Base-by-base conservation (phyloP, 2,113 vertebrate genomes). In the Xyliphius kryptos region DNA sequence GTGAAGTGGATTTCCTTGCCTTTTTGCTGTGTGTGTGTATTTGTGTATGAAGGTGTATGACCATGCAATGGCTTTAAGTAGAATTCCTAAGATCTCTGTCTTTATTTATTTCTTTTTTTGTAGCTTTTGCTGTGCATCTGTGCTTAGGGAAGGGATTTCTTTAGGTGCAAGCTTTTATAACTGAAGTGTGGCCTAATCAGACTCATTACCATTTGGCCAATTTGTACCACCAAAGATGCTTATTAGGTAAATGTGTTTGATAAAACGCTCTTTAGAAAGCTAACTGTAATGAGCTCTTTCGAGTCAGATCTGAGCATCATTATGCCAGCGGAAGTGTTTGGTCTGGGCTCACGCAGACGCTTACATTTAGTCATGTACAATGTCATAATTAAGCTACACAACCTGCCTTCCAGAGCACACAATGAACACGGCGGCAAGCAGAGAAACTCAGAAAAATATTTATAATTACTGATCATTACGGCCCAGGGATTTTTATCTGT, bases 241-340 rank as follows among this genome's bases (percentile, higher is more conserved):
- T 97, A 97, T 97, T 97, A 94, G 93, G 92, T 95, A 94, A 95
- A 91, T 93, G 89, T 96, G 92, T 95, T 95, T 97, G 94, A 97
- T 95, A 97, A 94, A 92, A 90, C 85, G 52, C 89, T 93, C 92
- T 95, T 95, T 93, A 92, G 89, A 96, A 96, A 94, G 93, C 91
- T 89, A 89, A 89, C 92, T 91, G 91, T 97, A 97, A 97, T 95
- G 93, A 96, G 94, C 90, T 92, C 91, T 95, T 95, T 94, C 92
- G 93, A 95, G 92, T 90, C 94, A 88, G 91, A 91, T 92, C 93
- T 89, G 84, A 87, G 89, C 83, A 73, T 89, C 89, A 95, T 93
- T 93, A 90, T 87, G 88, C 91, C 87, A 56, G 88, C 89, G 90
- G 89, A n/a, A n/a, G n/a, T n/a, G n/a, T n/a, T 84, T 91, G 89